Evolutionary conservation across 2,113 vertebrate genomes (phyloP), one percentile per base, ranked within the genome.

Genomic region (Scolopax mira): DNA sequence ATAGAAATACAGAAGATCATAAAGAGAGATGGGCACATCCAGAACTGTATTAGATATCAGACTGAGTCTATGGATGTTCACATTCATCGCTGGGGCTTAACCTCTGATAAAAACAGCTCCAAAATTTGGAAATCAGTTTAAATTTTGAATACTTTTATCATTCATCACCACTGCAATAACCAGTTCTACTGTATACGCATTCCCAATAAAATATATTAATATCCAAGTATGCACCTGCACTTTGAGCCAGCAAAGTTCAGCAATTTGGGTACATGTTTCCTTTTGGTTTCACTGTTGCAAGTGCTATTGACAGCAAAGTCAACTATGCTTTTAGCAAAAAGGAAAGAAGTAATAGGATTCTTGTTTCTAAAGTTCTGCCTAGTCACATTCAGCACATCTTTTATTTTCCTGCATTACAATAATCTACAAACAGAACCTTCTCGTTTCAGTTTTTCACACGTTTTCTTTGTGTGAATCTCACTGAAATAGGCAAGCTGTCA

Each of bases 391-490:
- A 88, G 79, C 88, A 93, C 39, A 73, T 77, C 54, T 78, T 95
- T 89, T 94, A 91, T 95, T 92, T 96, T 95, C 54, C 83, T 92
- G 48, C 35, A 28, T 93, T 90, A 61, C 52, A 92, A 81, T 48
- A 64, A 81, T 80, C 75, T 88, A 83, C 72, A 83, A 93, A 96
- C 64, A 94, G 72, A 81, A 88, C 61, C 60, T 90, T 94, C 85
- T 95, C 72, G 86, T 93, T 95, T 93, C 75, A 72, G 65, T 91
- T 96, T 94, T 94, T 95, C 94, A 80, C 89, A 81, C 52, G 0
- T 95, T 94, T 93, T 71, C 85, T 86, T 74, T 65, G 52, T 81
- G 77, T 86, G 92, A 94, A 79, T 90, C 88, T 96, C 93, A 88
- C 55, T 84, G 90, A 93, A 91, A 91, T 71, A 94, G 75, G 71